Conservation (phyloP, 2,113 vertebrate species). For the Alethe diademata region DNA sequence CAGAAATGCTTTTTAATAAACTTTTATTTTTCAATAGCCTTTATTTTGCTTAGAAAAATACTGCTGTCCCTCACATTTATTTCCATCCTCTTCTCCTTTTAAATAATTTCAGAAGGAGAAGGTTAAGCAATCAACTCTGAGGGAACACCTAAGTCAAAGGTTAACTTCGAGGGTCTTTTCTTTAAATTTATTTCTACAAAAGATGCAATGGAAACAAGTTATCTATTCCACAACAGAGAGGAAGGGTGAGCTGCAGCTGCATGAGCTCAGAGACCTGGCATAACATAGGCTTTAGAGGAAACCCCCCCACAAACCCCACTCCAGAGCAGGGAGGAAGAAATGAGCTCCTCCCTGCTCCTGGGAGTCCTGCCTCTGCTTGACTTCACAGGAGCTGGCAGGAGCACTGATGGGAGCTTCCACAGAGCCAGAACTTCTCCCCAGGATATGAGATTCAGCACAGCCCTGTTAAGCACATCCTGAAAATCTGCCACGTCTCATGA, state of each 20-base stretch:
- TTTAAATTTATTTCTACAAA: not conserved
- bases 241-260: not conserved
- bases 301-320: not conserved
- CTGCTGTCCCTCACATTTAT: not conserved
- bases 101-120: not conserved
- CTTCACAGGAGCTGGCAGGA: not conserved
- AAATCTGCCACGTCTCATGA: conserved; percentile 20
- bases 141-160: not conserved
- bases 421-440: conserved; percentile 24
- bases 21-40: not conserved
- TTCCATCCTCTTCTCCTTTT: not conserved
- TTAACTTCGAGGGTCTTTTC: not conserved
- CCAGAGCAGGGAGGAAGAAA: not conserved
- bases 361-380: not conserved
- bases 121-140: not conserved
- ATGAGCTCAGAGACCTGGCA: not conserved
- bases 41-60: not conserved
- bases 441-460: not conserved
- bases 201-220: not conserved
- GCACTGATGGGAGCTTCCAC: not conserved
- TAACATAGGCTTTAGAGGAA: not conserved
- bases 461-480: not conserved
- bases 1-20: not conserved
- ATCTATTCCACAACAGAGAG: not conserved
- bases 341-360: not conserved